phyloP scores from a whole-genome alignment of 2,888 invertebrate genomes.

The Microdon myrmicae region DNA sequence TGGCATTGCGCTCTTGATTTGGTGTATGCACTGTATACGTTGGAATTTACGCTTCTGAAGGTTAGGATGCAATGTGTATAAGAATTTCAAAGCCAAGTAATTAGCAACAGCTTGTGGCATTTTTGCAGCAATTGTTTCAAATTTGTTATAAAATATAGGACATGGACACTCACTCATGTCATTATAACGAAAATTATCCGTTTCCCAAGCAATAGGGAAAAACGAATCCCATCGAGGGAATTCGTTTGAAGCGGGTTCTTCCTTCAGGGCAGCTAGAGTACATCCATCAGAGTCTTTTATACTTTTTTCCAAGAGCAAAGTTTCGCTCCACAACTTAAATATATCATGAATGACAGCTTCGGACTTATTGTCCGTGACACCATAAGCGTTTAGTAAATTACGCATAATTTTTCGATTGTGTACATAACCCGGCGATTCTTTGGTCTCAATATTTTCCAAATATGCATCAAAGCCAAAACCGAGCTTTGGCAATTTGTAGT shows the following conservation, averaged over 20 bases:
- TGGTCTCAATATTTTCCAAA: conserved; percentile 59
- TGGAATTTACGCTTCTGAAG: background rate
- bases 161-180: conserved; percentile 53
- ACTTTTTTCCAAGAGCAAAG: conserved; percentile 46
- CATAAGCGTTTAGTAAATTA: conserved; percentile 56
- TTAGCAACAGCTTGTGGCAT: conserved; percentile 60
- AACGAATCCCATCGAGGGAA: conserved; percentile 56
- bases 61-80: conserved; percentile 57
- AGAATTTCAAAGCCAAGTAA: conserved; percentile 60
- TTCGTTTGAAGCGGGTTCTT: background rate
- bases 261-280: background rate
- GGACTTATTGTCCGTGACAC: conserved; percentile 54
- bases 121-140: conserved; percentile 56
- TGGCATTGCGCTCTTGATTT: background rate
- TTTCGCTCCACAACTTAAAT: conserved; percentile 58
- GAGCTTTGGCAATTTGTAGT: conserved; percentile 59
- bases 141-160: conserved; percentile 55
- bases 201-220: conserved; percentile 60
- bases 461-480: conserved; percentile 61
- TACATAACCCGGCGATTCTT: conserved; percentile 57
- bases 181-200: conserved; percentile 20
- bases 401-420: conserved; percentile 59
- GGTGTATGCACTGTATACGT: conserved; percentile 4
- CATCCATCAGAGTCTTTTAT: conserved; percentile 54
- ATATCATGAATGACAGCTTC: conserved; percentile 54